A percentile compares a stretch with the other conserved stretches of the same genome.
Evolutionary conservation across 2,113 vertebrate species (phyloP).

Genomic region (Salvelinus namaycush): DNA sequence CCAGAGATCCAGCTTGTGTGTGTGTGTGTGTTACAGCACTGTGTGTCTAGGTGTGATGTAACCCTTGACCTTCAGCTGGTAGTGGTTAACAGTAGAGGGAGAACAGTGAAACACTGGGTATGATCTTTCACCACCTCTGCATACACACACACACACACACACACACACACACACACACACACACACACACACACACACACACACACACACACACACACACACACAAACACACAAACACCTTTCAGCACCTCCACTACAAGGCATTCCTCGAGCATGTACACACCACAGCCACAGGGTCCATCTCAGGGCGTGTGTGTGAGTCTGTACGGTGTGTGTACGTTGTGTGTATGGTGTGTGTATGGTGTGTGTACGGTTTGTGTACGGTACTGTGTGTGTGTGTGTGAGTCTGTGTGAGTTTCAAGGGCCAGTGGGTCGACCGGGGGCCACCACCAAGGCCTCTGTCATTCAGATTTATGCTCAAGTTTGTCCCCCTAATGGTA

Average conservation of each 20-base stretch:
- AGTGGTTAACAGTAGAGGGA: conserved; percentile 48
- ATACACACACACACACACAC: conserved; percentile 10
- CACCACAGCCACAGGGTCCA: conserved; percentile 30
- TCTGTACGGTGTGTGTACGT: background rate
- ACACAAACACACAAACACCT: conserved; percentile 5
- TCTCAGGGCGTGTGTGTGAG: conserved; percentile 6
- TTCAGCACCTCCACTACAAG: conserved; percentile 49
- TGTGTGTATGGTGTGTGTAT: background rate
- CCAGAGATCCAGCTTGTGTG: background rate
- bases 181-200: conserved; percentile 6
- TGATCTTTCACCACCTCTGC: conserved; percentile 59
- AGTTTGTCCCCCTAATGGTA: background rate
- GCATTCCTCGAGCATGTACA: conserved; percentile 42
- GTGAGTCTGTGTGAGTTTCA: background rate
- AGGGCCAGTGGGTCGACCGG: background rate
- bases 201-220: conserved; percentile 36
- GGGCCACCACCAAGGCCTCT: background rate
- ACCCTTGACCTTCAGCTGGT: conserved; percentile 45
- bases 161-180: conserved; percentile 21
- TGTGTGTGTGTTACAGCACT: conserved; percentile 10
- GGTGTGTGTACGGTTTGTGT: too few species aligned
- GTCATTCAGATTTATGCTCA: background rate
- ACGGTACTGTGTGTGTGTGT: background rate
- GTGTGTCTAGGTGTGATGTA: conserved; percentile 14
- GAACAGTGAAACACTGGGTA: conserved; percentile 41